Percentiles rank a stretch among this genome's conserved stretches.
These are phyloP conservation scores for Cosmorhoe ocellata DNA, from an alignment of 2,888 invertebrate species.

Conservation along the genomic window DNA sequence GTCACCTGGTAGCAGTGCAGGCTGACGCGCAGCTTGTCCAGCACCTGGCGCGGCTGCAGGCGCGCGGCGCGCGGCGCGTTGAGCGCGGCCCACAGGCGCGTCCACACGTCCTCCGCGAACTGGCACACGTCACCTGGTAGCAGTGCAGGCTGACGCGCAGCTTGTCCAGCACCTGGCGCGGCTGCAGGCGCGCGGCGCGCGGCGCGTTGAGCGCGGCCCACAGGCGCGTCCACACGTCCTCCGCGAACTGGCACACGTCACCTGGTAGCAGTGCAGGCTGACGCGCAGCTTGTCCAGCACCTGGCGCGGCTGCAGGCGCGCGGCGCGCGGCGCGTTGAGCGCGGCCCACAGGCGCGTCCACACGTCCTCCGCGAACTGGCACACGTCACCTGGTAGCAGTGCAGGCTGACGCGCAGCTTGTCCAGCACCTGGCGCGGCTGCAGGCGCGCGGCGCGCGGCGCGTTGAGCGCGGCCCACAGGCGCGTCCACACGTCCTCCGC, in stretches of 20 bases:
- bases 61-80: constrained; percentile 64
- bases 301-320: constrained; percentile 83
- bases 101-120: constrained; percentile 92
- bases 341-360: constrained; percentile 93
- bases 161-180: constrained; percentile 88
- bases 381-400: too few species aligned
- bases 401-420: too few species aligned
- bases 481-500: constrained; percentile 92
- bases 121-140: constrained; percentile 88
- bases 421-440: constrained; percentile 86
- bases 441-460: constrained; percentile 73
- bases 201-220: constrained; percentile 85
- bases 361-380: constrained; percentile 91
- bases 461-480: constrained; percentile 87
- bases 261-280: too few species aligned
- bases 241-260: constrained; percentile 90
- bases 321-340: constrained; percentile 70
- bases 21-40: constrained; percentile 90
- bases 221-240: constrained; percentile 91
- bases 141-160: constrained; percentile 90
- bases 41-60: constrained; percentile 86
- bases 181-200: constrained; percentile 80
- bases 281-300: too few species aligned
- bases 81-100: constrained; percentile 89
- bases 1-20: constrained; percentile 88